A percentile compares a stretch with the other conserved stretches of the same genome.
Conservation (phyloP, 2,888 invertebrate genomes). For the Glaucopsyche alexis region DNA sequence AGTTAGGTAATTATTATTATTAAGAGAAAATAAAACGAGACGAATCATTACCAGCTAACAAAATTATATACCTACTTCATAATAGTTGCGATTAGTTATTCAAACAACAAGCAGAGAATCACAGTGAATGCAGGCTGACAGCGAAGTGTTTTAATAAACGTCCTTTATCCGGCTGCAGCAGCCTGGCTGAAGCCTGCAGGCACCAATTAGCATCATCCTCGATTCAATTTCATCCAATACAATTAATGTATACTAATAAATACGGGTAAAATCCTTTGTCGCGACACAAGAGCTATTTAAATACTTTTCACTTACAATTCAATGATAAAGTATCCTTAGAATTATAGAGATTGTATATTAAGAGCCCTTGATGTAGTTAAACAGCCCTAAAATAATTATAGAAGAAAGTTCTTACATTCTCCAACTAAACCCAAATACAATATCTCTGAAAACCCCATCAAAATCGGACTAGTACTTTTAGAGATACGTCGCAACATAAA, state of each 20-base stretch:
- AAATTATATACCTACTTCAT: not conserved
- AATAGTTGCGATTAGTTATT: not conserved
- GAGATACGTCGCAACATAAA: too few species aligned
- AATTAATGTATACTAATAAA: conserved; percentile 15
- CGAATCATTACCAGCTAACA: too few species aligned
- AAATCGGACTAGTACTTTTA: too few species aligned
- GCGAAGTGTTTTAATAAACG: not conserved
- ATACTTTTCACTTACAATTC: not conserved
- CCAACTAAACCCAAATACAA: too few species aligned
- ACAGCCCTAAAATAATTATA: too few species aligned
- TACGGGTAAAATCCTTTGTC: conserved; percentile 17
- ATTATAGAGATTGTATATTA: not conserved
- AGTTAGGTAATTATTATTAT: too few species aligned
- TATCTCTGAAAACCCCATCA: too few species aligned
- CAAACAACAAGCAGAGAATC: not conserved
- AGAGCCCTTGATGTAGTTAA: too few species aligned
- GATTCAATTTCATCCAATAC: conserved; percentile 16
- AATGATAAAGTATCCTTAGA: not conserved
- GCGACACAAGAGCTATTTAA: not conserved
- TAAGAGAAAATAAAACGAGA: too few species aligned
- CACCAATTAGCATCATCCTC: conserved; percentile 3
- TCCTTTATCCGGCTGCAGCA: not conserved
- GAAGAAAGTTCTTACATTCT: too few species aligned
- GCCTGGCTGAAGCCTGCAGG: not conserved
- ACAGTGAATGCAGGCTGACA: not conserved